Evolutionary conservation across 2,888 invertebrate genomes (phyloP).

Genomic region (Cremastinae sp.): DNA sequence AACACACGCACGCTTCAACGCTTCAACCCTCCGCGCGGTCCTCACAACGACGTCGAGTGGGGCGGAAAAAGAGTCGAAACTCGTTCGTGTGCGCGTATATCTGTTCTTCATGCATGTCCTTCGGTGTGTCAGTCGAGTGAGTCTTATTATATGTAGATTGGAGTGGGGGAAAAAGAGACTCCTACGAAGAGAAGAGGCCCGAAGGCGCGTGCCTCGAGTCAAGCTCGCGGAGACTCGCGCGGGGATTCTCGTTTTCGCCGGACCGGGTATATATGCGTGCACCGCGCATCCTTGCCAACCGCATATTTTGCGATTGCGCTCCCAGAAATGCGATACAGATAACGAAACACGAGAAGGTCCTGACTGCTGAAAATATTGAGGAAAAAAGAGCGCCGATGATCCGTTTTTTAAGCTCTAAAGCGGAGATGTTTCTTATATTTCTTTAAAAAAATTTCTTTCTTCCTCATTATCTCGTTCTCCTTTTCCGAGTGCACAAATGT

Average conservation of each 20-base stretch:
- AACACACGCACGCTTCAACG: constrained; percentile 50
- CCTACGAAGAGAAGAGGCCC: constrained; percentile 66
- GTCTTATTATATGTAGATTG: constrained; percentile 31
- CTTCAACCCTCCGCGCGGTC: constrained; percentile 47
- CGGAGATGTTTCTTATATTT: constrained; percentile 30
- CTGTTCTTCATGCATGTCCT: constrained; percentile 27
- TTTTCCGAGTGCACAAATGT: constrained; percentile 24
- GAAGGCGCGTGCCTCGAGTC: constrained; percentile 77
- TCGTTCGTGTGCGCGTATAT: constrained; percentile 3
- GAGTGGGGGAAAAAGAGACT: constrained; percentile 65
- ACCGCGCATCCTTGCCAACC: not conserved
- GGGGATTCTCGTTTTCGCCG: constrained; percentile 54
- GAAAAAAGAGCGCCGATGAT: constrained; percentile 1
- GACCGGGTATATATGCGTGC: constrained; percentile 11
- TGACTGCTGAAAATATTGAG: constrained; percentile 56
- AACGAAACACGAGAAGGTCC: constrained; percentile 25
- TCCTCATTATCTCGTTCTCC: constrained; percentile 1
- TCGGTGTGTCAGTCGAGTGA: constrained; percentile 43
- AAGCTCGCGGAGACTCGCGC: constrained; percentile 62
- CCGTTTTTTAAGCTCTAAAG: constrained; percentile 39
- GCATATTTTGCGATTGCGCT: constrained; percentile 16
- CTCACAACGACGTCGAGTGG: constrained; percentile 45
- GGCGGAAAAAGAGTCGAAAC: constrained; percentile 38
- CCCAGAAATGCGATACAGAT: constrained; percentile 42
- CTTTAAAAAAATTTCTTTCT: constrained; percentile 16